Base-by-base conservation (phyloP, 92 coral and sea anemone species). In the Plumapathes pennacea region DNA sequence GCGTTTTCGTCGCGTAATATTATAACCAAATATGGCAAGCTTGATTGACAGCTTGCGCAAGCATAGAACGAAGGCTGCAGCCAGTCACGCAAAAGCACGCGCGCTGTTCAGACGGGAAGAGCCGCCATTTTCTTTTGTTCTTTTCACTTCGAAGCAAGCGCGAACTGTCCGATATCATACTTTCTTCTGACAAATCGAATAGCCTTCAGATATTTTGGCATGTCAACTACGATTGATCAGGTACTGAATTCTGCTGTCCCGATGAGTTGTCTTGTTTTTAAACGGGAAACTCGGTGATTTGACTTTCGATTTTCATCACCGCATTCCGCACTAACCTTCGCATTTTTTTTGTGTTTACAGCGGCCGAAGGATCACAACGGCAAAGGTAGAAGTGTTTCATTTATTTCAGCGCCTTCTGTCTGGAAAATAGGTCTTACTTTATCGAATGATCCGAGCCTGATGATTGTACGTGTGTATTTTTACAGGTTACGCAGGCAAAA, bases 1-100 rank as follows among this genome's bases (percentile, higher is more conserved):
- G n/a, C n/a, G n/a, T n/a, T n/a, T n/a, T n/a, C n/a, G n/a, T n/a
- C n/a, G n/a, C n/a, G n/a, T 2, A 10, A 17, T 11, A 15, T 13
- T 13, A n/a, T 14, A 7, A 17, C 96, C 96, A 87, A 66, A 87
- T 87, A 51, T 77, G 89, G 96, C 15, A 55, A 0, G 22, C 68
- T 67, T 87, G 96, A 87, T 87, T 82, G 96, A 72, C 96, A 82
- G 74, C 57, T 82, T 87, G 85, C 89, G 96, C 77, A 87, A 87
- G 52, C 38, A 51, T 52, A 61, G 78, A n/a, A n/a, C 75, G 89
- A 78, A 51, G 39, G 45, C 62, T 76, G 68, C 72, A 71, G 73
- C 73, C 82, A 87, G 96, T 87, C 89, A 87, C 96, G 96, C 96
- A 87, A 87, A n/a, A 87, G 96, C 83, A 87, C 84, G 89, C 96